Conservation (phyloP, 2,113 vertebrate genomes). For the Pithys albifrons region DNA sequence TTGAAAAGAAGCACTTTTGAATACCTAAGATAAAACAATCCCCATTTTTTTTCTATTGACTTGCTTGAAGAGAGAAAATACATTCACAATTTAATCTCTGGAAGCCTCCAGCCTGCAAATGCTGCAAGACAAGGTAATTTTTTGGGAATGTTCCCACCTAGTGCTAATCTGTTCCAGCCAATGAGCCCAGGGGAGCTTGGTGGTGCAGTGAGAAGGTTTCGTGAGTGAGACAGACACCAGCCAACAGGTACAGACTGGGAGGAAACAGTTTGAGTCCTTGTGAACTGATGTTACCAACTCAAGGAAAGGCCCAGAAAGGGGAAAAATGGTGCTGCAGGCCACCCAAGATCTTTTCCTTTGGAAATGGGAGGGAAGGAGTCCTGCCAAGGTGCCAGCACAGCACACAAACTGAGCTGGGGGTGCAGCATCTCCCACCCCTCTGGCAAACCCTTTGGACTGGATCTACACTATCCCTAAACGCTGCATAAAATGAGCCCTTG, state of each 20-base stretch:
- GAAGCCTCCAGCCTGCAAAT: neutral
- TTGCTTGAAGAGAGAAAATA: neutral
- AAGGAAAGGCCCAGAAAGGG: neutral
- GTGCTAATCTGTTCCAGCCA: neutral
- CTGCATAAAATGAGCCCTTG: neutral
- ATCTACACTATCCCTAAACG: neutral
- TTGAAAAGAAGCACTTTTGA: neutral
- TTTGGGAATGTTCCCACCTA: neutral
- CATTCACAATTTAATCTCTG: neutral
- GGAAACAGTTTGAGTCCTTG: neutral
- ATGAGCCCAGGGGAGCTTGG: neutral
- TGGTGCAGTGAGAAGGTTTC: neutral
- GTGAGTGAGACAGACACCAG: neutral
- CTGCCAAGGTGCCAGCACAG: neutral
- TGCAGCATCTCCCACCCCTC: neutral
- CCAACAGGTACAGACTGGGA: neutral
- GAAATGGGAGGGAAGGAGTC: neutral
- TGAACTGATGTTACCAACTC: fast-evolving
- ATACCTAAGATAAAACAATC: neutral
- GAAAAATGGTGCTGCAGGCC: neutral
- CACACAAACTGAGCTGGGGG: fast-evolving
- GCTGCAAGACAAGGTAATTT: neutral
- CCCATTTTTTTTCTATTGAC: neutral
- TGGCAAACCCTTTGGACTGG: neutral
- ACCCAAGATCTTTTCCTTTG: neutral